Base-by-base conservation (phyloP, 2,888 invertebrate genomes). In the Timema podura region DNA sequence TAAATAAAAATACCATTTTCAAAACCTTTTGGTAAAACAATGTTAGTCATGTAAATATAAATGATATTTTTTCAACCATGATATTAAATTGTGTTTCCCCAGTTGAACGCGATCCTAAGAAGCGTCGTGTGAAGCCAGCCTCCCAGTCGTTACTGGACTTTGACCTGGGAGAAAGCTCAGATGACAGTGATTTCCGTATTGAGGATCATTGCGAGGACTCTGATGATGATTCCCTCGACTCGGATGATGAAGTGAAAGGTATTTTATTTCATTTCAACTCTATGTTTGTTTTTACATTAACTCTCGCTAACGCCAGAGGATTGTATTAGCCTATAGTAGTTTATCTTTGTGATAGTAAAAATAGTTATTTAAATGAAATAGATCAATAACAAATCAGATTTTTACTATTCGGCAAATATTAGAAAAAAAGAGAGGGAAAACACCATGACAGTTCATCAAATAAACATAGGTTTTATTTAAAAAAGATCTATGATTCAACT, bases 171-270 rank as follows among this genome's bases (percentile, higher is more conserved):
- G 94, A 94, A 80, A 95, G 95, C 79, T 95, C 95, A 0, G 95
- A 96, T 79, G 96, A 96, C 81, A 96, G 95, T 72, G 96, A 96
- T 82, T 96, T 96, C 82, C 88, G 95, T 69, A 93, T 94, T 71
- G 93, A 93, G 80, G 93, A 93, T 80, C 92, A 92, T 78, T 87
- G 87, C 70, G 89, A 89, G 75, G 89, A 91, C 76, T 91, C 91
- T 73, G 92, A 91, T 79, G 89, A 91, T 79, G 90, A 91, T 80
- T 90, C 90, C 0, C 85, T 89, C 72, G 89, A 90, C 76, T 88
- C 88, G 65, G 87, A 89, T 75, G 89, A 88, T 76, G 86, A 66
- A n/a, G 68, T 64, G n/a, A 51, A 67, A 49, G 67, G 61, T 59
- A 80, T 77, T 68, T 59, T 70, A 51, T 9, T 48, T 61, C 10